These are phyloP conservation scores for Eristalinus sepulchralis DNA, from an alignment of 2,888 invertebrate species.

Conservation along the genomic window DNA sequence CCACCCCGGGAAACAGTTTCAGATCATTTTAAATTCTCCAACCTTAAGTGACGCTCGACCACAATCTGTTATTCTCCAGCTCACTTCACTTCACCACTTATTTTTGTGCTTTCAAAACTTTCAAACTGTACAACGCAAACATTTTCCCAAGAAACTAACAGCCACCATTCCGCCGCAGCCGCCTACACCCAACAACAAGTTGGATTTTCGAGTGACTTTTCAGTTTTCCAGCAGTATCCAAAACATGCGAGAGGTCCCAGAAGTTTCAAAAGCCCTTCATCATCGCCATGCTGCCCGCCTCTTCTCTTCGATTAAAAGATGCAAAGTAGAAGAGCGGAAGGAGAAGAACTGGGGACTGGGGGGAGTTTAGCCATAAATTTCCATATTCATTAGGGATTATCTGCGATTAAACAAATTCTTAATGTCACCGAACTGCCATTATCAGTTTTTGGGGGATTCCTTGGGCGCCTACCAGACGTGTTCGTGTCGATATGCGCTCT, in stretches of 20 bases:
- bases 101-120: slow-evolving; percentile 9
- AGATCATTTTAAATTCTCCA: background rate
- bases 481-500: background rate
- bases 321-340: background rate
- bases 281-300: slow-evolving; percentile 2
- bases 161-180: background rate
- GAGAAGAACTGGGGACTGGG: background rate
- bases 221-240: slow-evolving; percentile 27
- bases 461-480: slow-evolving; percentile 22
- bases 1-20: background rate
- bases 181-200: slow-evolving; percentile 10
- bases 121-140: slow-evolving; percentile 5
- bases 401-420: slow-evolving; percentile 45
- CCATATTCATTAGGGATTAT: slow-evolving; percentile 58
- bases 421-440: slow-evolving; percentile 42
- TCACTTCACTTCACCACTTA: slow-evolving; percentile 10
- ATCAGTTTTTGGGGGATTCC: slow-evolving; percentile 24
- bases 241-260: background rate
- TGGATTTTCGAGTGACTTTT: slow-evolving; percentile 50
- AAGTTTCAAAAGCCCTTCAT: slow-evolving; percentile 42
- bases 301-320: slow-evolving; percentile 34
- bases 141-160: slow-evolving; percentile 16
- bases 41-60: background rate
- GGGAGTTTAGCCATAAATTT: slow-evolving; percentile 35
- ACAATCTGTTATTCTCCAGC: slow-evolving; percentile 17